A percentile compares a stretch with the other conserved stretches of the same genome.
These are phyloP conservation scores for Saturnia pavonia DNA, from an alignment of 2,888 invertebrate species.

Conservation along the genomic window DNA sequence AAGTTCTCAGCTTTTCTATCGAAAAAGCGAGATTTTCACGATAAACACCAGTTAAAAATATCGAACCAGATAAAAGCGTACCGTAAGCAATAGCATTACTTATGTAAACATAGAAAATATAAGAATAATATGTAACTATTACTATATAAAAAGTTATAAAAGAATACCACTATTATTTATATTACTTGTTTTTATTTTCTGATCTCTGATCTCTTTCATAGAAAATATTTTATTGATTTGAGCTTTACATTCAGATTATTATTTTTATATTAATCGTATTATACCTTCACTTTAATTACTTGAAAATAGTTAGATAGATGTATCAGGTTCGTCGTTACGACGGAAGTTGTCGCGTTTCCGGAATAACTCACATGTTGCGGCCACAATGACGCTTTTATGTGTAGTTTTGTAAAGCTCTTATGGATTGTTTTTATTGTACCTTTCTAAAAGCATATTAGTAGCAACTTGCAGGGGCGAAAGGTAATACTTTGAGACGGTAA, in stretches of 20 bases:
- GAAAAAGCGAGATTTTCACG: no score
- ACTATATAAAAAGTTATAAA: no score
- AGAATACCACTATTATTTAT: no score
- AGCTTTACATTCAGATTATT: neutral
- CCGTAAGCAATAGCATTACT: no score
- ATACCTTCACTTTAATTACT: neutral
- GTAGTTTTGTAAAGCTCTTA: neutral
- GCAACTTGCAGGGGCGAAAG: neutral
- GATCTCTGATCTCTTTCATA: neutral
- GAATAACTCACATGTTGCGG: conserved; percentile 60
- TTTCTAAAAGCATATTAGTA: neutral
- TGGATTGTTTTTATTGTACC: conserved; percentile 13
- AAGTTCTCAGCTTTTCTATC: no score
- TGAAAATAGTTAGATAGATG: neutral
- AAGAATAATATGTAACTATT: no score
- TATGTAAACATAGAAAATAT: no score
- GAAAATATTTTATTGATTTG: neutral
- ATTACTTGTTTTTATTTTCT: no score
- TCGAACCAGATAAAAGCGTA: no score
- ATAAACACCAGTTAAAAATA: no score
- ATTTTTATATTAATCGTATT: neutral
- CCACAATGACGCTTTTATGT: conserved; percentile 46
- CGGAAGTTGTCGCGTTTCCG: conserved; percentile 60
- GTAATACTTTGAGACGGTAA: neutral
- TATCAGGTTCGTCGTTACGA: conserved; percentile 40